These are phyloP conservation scores for Epsilonema sp. DNA, from an alignment of 2,888 invertebrate species.

Conservation along the genomic window DNA sequence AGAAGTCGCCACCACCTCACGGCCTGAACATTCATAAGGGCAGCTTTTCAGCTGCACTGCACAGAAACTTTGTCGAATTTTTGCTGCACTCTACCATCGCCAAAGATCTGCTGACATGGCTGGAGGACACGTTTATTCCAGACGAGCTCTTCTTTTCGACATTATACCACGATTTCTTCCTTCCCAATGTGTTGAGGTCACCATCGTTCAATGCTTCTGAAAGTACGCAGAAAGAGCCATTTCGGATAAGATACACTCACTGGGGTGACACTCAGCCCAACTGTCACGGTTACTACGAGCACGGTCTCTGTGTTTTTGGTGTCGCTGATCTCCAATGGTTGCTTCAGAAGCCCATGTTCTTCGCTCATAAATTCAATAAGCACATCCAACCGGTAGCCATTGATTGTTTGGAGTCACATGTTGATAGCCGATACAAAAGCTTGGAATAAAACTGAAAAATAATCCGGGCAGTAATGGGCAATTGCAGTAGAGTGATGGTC, in stretches of 20 bases:
- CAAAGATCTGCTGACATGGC: background rate
- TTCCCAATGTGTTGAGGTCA: too few relatives aligned
- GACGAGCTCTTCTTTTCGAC: conserved; percentile 9
- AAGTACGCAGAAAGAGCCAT: too few relatives aligned
- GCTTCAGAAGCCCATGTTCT: conserved; percentile 16
- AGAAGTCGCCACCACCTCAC: background rate
- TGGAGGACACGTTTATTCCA: conserved; percentile 5
- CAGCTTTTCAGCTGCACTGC: conserved; percentile 6
- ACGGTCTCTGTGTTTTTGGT: conserved; percentile 26
- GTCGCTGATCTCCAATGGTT: conserved; percentile 21
- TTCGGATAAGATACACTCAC: conserved; percentile 10
- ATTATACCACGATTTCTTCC: conserved; percentile 5
- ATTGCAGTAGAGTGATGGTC: too few relatives aligned
- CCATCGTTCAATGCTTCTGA: background rate
- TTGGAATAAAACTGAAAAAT: too few relatives aligned
- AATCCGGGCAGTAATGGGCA: too few relatives aligned
- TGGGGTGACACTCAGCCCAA: conserved; percentile 4
- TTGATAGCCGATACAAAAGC: too few relatives aligned
- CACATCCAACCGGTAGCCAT: conserved; percentile 20
- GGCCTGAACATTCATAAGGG: conserved; percentile 6
- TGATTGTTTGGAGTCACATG: too few relatives aligned
- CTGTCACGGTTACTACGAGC: conserved; percentile 21
- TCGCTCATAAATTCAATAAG: conserved; percentile 27
- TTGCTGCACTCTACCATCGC: background rate
- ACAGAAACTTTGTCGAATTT: conserved; percentile 6